Conservation (phyloP, 2,797 vertebrate genomes). For the Anguilla obscura region DNA sequence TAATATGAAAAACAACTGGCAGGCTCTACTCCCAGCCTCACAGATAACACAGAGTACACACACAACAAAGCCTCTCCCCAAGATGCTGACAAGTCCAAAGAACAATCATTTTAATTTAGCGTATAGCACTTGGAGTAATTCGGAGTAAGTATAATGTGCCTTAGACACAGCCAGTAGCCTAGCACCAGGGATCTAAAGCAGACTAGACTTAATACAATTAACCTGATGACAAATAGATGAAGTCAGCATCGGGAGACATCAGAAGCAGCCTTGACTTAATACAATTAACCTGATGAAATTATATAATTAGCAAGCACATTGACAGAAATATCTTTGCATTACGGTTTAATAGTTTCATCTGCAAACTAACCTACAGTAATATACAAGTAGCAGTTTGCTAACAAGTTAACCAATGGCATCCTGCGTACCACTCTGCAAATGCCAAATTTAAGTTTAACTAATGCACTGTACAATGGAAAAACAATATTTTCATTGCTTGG, state of each 20-base stretch:
- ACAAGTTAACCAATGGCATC: neutral
- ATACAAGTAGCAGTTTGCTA: neutral
- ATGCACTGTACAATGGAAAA: no score
- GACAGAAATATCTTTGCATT: neutral
- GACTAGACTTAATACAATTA: no score
- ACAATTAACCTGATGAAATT: neutral
- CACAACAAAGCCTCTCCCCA: neutral
- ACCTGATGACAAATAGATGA: no score
- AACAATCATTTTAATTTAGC: neutral
- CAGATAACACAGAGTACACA: neutral
- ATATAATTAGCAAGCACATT: neutral
- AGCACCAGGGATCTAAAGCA: no score
- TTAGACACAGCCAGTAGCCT: neutral
- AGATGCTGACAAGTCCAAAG: neutral
- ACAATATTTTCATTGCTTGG: no score
- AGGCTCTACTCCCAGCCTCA: neutral
- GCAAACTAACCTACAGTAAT: neutral
- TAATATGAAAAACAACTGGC: neutral
- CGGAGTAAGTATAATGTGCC: neutral
- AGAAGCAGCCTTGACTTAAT: neutral
- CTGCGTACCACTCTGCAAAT: neutral
- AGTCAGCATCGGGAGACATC: neutral
- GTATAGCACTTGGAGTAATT: neutral
- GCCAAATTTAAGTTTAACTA: no score
- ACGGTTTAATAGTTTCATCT: neutral